Evolutionary conservation across 2,888 invertebrate species (phyloP).

Genomic region (Cremastinae sp.): DNA sequence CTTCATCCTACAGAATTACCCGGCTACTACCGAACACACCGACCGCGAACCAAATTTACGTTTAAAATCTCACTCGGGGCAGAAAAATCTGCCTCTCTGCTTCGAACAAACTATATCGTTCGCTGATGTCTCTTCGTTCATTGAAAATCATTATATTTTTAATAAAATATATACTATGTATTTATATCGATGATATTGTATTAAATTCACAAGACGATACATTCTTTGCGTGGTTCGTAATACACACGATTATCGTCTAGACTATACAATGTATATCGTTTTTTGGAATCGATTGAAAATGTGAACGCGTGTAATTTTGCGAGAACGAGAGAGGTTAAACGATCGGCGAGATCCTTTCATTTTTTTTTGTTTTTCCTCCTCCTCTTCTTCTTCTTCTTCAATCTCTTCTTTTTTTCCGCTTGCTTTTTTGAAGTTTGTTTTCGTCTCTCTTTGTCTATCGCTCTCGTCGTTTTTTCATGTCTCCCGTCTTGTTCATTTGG

Average conservation of each 20-base stretch:
- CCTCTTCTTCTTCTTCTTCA: background rate
- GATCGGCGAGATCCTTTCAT: constrained; percentile 30
- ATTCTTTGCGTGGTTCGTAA: background rate
- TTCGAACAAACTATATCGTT: background rate
- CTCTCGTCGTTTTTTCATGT: background rate
- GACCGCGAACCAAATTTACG: no score
- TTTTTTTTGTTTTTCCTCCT: background rate
- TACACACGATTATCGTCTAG: constrained; percentile 7
- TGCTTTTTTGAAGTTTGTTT: background rate
- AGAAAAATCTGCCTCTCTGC: no score
- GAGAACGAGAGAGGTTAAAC: constrained; percentile 32
- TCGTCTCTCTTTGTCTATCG: background rate
- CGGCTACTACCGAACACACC: background rate
- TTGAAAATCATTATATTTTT: background rate
- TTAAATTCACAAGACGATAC: background rate
- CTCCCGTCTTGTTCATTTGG: background rate
- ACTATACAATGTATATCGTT: constrained; percentile 11
- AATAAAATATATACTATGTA: background rate
- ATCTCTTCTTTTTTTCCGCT: constrained; percentile 1
- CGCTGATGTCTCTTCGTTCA: background rate
- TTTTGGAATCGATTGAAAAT: constrained; percentile 11
- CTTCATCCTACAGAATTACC: background rate
- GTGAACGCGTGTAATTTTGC: constrained; percentile 13
- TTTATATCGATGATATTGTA: background rate
- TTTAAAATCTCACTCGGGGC: no score